These are phyloP conservation scores for Addax nasomaculatus DNA, from an alignment of 2,113 vertebrate genomes.

Conservation along the genomic window DNA sequence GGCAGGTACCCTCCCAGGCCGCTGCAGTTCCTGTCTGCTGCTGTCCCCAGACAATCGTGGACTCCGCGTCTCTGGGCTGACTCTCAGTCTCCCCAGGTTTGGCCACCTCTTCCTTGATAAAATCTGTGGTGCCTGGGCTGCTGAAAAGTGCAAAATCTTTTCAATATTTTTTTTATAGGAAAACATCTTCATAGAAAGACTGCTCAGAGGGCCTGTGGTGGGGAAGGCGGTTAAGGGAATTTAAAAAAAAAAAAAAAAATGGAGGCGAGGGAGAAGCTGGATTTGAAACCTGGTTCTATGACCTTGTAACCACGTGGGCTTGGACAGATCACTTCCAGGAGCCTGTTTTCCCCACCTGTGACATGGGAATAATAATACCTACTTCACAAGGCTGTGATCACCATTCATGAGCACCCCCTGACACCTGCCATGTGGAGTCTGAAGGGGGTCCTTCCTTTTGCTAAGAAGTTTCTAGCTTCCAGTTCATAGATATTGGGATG, in stretches of 20 bases:
- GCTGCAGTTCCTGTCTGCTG: constrained; percentile 33
- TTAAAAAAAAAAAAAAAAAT: not conserved
- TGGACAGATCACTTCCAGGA: not conserved
- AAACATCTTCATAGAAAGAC: not conserved
- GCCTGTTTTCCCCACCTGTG: not conserved
- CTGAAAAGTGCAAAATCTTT: constrained; percentile 66
- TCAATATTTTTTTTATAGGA: constrained; percentile 38
- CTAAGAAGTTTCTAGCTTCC: not conserved
- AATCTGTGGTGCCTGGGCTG: constrained; percentile 57
- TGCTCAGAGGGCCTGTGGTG: not conserved
- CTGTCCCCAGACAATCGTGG: not conserved
- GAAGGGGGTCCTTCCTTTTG: not conserved
- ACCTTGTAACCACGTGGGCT: not conserved
- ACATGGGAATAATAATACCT: not conserved
- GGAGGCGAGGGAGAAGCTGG: not conserved
- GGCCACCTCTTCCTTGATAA: constrained; percentile 66
- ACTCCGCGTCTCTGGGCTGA: constrained; percentile 57
- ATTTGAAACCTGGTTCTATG: not conserved
- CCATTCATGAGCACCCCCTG: not conserved
- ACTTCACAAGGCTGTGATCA: not conserved
- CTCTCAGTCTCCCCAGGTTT: constrained; percentile 62
- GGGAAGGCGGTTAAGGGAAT: not conserved
- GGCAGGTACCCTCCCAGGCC: not conserved
- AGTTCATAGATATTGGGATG: not conserved
- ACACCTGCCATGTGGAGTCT: not conserved